Evolutionary conservation across 2,888 invertebrate genomes (phyloP).

Genomic region (Punctoribates punctum): DNA sequence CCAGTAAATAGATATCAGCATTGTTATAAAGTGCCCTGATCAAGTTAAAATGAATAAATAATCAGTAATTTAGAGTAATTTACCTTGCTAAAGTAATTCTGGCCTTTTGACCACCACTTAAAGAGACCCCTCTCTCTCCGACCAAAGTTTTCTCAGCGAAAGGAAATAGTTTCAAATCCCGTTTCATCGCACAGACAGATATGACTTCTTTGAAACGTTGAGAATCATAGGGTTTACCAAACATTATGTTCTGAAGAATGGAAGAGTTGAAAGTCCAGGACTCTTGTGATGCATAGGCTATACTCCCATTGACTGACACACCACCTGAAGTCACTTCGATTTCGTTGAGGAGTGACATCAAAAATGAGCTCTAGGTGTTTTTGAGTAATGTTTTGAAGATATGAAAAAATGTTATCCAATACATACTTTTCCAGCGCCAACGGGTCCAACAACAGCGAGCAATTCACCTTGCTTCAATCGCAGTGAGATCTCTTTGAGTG

Average conservation of each 20-base stretch:
- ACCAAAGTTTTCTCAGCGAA: slow-evolving; percentile 58
- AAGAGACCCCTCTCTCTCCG: slow-evolving; percentile 60
- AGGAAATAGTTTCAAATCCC: slow-evolving; percentile 57
- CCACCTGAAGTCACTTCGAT: slow-evolving; percentile 3
- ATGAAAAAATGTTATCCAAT: not conserved
- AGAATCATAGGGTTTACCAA: slow-evolving; percentile 53
- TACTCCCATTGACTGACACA: slow-evolving; percentile 30
- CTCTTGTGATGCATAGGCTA: slow-evolving; percentile 45
- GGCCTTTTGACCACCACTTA: slow-evolving; percentile 60
- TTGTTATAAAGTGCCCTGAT: slow-evolving; percentile 47
- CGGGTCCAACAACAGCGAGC: slow-evolving; percentile 78
- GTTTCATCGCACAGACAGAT: slow-evolving; percentile 54
- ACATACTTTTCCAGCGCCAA: slow-evolving; percentile 67
- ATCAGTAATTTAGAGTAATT: slow-evolving; percentile 46
- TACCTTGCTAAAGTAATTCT: slow-evolving; percentile 58
- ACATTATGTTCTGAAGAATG: slow-evolving; percentile 55
- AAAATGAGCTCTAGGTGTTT: slow-evolving; percentile 48
- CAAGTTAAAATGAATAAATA: not conserved
- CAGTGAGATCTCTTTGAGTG: slow-evolving; percentile 52
- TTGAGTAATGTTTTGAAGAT: too few species aligned
- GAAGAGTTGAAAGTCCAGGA: slow-evolving; percentile 51
- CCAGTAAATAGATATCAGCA: slow-evolving; percentile 48
- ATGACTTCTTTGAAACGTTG: slow-evolving; percentile 52
- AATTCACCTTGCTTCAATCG: slow-evolving; percentile 55
- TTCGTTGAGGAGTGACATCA: slow-evolving; percentile 42